phyloP scores from a whole-genome alignment of 2,888 invertebrate species.

The Hypomecis atomaria region DNA sequence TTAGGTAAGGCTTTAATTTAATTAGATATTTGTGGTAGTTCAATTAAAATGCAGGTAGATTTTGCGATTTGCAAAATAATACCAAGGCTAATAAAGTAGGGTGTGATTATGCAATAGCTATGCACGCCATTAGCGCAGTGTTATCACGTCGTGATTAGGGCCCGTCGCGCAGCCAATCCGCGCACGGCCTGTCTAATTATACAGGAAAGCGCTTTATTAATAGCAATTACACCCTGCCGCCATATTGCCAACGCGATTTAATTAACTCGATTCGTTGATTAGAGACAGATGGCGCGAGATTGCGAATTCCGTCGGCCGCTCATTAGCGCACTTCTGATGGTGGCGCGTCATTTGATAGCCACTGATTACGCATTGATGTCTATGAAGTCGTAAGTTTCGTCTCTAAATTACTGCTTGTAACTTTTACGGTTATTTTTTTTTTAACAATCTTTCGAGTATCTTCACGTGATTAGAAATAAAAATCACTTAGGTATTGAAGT shows the following conservation, averaged over 20 bases:
- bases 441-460: neutral
- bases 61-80: slow-evolving; percentile 38
- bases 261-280: slow-evolving; percentile 84
- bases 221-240: slow-evolving; percentile 82
- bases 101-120: slow-evolving; percentile 65
- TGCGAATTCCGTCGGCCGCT: slow-evolving; percentile 67
- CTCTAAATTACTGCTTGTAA: neutral
- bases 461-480: neutral
- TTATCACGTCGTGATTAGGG: slow-evolving; percentile 82
- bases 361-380: slow-evolving; percentile 29
- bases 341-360: slow-evolving; percentile 27
- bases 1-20: neutral
- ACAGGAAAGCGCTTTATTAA: slow-evolving; percentile 83
- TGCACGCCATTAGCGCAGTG: slow-evolving; percentile 75
- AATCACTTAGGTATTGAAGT: neutral
- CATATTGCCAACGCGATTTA: slow-evolving; percentile 83
- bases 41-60: slow-evolving; percentile 28
- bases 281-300: slow-evolving; percentile 81
- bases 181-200: slow-evolving; percentile 77
- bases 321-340: slow-evolving; percentile 70
- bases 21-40: slow-evolving; percentile 7
- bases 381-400: slow-evolving; percentile 11
- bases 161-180: slow-evolving; percentile 76
- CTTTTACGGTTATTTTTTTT: neutral
- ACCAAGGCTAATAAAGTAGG: slow-evolving; percentile 44